A percentile compares a stretch with the other conserved stretches of the same genome.
phyloP scores from a whole-genome alignment of 2,888 invertebrate genomes.

The Sabatieria punctata region DNA sequence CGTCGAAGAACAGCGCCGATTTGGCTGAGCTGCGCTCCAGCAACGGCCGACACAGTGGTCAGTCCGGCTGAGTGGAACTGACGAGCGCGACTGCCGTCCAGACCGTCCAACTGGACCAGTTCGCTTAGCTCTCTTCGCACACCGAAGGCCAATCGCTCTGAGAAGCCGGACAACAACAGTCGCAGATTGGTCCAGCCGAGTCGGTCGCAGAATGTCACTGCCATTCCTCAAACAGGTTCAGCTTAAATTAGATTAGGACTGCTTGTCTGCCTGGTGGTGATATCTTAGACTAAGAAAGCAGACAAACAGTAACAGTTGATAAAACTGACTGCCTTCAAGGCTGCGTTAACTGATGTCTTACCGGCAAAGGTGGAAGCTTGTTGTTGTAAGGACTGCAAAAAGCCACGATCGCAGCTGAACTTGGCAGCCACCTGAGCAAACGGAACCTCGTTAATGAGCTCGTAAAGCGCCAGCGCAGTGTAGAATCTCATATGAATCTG shows the following conservation, averaged over 20 bases:
- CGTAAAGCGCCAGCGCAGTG: conserved; percentile 69
- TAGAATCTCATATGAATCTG: conserved; percentile 35
- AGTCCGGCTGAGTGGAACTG: conserved; percentile 62
- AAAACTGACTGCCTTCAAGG: too few relatives aligned
- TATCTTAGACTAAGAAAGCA: not conserved
- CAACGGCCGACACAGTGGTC: conserved; percentile 57
- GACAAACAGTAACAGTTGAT: not conserved
- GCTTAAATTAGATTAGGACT: not conserved
- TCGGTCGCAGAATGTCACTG: conserved; percentile 80
- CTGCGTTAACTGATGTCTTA: too few relatives aligned
- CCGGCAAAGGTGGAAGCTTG: conserved; percentile 85
- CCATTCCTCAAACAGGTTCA: conserved; percentile 53
- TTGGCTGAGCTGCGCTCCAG: conserved; percentile 48
- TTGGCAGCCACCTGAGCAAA: conserved; percentile 60
- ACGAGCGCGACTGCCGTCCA: conserved; percentile 68
- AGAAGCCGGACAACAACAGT: conserved; percentile 73
- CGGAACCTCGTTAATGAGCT: conserved; percentile 74
- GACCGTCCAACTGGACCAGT: conserved; percentile 51
- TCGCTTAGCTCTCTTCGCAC: conserved; percentile 79
- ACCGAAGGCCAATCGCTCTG: conserved; percentile 80
- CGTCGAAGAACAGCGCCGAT: conserved; percentile 60
- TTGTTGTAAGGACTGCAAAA: conserved; percentile 81
- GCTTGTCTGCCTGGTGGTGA: not conserved
- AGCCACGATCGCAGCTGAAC: conserved; percentile 68
- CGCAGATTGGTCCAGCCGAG: conserved; percentile 82